Conservation (phyloP, 2,797 vertebrate species). For the Halcyon smyrnensis region DNA sequence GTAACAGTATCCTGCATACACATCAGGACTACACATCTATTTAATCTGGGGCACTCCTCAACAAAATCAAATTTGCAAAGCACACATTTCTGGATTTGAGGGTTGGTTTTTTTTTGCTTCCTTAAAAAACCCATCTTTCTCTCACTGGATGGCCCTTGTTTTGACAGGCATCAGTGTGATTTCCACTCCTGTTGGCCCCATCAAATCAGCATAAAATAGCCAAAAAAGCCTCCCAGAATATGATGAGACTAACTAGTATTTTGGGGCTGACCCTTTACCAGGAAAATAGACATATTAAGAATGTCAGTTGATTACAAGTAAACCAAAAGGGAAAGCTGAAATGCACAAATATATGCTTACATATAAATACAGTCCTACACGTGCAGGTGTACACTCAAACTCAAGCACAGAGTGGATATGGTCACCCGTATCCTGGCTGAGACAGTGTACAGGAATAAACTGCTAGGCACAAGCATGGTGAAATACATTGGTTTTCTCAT, state of each 20-base stretch:
- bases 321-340: not conserved
- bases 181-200: not conserved
- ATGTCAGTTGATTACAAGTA: not conserved
- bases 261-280: not conserved
- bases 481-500: not conserved
- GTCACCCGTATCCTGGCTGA: not conserved
- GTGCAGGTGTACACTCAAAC: fast-evolving
- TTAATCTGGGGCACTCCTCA: not conserved
- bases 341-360: not conserved
- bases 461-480: not conserved
- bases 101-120: not conserved
- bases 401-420: not conserved
- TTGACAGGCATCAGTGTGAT: not conserved
- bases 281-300: not conserved
- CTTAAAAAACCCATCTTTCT: not conserved
- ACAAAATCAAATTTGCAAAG: not conserved
- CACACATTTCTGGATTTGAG: not conserved
- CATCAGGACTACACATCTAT: fast-evolving
- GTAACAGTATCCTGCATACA: not conserved
- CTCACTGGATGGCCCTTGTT: not conserved
- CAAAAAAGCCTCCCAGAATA: not conserved
- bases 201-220: not conserved
- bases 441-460: not conserved
- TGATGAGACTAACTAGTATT: not conserved
- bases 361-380: not conserved